Evolutionary conservation across 23 tunicate species (phyloP).

Genomic region (Oikopleura albicans): DNA sequence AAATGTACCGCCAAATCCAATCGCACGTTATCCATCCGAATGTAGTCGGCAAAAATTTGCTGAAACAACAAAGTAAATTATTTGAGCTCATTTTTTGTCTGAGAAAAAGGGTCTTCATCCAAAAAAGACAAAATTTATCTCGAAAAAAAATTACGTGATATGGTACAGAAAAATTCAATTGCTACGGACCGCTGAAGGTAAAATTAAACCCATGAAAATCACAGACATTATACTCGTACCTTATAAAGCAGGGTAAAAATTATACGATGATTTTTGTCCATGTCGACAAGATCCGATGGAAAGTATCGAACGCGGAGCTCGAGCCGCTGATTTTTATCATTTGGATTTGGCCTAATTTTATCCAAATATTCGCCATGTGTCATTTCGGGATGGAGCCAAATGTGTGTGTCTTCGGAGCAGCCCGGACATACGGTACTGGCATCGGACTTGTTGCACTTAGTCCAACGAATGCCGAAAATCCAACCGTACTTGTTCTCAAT

Average conservation of each 20-base stretch:
- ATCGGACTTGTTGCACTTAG: not conserved
- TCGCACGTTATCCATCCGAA: not conserved
- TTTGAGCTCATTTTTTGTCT: no score
- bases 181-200: not conserved
- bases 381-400: slow-evolving; percentile 10
- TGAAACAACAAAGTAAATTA: not conserved
- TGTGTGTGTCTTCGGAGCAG: no score
- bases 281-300: not conserved
- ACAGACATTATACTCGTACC: not conserved
- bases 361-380: not conserved
- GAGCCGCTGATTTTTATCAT: not conserved
- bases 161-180: no score
- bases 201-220: not conserved
- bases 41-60: not conserved
- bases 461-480: slow-evolving; percentile 16
- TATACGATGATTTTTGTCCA: not conserved
- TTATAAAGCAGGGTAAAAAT: not conserved
- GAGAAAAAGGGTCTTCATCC: no score
- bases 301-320: slow-evolving; percentile 5
- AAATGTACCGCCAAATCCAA: not conserved
- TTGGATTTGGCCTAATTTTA: not conserved
- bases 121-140: no score
- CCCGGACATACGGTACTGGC: no score
- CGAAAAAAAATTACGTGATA: no score
- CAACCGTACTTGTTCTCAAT: not conserved